Evolutionary conservation across 2,113 vertebrate genomes (phyloP).

Genomic region (Raja brachyura): DNA sequence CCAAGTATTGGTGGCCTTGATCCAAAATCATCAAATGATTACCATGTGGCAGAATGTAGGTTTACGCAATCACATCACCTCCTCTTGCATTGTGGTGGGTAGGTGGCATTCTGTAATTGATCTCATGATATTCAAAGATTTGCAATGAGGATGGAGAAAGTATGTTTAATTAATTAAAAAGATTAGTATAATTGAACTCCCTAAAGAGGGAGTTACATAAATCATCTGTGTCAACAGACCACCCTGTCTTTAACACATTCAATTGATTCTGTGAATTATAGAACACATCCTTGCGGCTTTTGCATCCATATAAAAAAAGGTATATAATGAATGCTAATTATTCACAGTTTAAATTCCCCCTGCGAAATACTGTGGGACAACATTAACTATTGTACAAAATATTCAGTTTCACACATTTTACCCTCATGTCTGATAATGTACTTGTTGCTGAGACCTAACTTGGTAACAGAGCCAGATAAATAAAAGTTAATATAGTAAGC

Average conservation of each 20-base stretch:
- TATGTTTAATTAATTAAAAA: neutral
- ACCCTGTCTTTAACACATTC: constrained; percentile 17
- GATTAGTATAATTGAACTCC: neutral
- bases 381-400: neutral
- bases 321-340: neutral
- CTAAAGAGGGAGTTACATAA: neutral
- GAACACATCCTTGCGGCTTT: neutral
- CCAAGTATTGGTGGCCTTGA: neutral
- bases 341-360: neutral
- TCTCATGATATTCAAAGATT: neutral
- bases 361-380: neutral
- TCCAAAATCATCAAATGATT: neutral
- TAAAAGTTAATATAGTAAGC: neutral
- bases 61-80: neutral
- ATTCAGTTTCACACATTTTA: neutral
- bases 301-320: neutral
- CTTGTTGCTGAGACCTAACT: neutral
- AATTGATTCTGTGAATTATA: neutral
- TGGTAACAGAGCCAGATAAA: neutral
- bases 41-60: neutral
- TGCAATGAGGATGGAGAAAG: too few species aligned
- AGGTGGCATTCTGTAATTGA: neutral
- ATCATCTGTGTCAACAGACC: neutral
- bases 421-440: neutral
- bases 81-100: too few species aligned